Percentiles rank a stretch among this genome's conserved stretches.
These are phyloP conservation scores for Solenopsis invicta DNA, from an alignment of 1,140 invertebrate species.

Conservation along the genomic window DNA sequence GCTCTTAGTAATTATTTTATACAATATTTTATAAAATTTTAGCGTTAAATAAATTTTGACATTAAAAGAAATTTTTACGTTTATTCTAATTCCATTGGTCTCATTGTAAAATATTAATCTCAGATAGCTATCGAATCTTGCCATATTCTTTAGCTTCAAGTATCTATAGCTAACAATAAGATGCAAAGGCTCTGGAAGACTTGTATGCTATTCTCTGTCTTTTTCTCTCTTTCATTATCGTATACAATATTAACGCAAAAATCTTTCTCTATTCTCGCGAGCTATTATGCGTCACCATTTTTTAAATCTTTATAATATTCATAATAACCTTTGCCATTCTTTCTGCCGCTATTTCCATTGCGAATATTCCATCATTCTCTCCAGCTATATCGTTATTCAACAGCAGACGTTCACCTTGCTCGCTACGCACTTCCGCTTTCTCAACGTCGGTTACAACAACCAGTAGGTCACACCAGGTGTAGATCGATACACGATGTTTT, in stretches of 20 bases:
- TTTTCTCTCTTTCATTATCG: slow-evolving; percentile 4
- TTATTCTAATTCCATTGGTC: not conserved
- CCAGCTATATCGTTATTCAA: slow-evolving; percentile 35
- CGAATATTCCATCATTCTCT: slow-evolving; percentile 30
- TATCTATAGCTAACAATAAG: slow-evolving; percentile 7
- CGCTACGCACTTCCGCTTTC: slow-evolving; percentile 44
- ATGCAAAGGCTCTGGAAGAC: slow-evolving; percentile 9
- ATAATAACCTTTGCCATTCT: slow-evolving; percentile 23
- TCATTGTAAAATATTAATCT: not conserved
- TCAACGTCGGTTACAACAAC: not conserved
- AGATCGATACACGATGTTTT: slow-evolving; percentile 21
- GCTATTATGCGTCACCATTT: slow-evolving; percentile 20
- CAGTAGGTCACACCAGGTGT: not conserved
- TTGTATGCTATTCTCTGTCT: not conserved
- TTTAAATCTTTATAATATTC: slow-evolving; percentile 26
- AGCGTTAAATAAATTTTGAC: not conserved
- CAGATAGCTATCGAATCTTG: not conserved
- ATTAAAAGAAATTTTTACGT: not conserved
- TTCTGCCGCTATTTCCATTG: not conserved
- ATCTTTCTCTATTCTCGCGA: not conserved
- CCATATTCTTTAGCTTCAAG: slow-evolving; percentile 1
- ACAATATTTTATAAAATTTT: not conserved
- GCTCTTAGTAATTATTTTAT: not conserved
- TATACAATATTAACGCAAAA: slow-evolving; percentile 14
- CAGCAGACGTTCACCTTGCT: slow-evolving; percentile 23